A percentile compares a stretch with the other conserved stretches of the same genome.
These are phyloP conservation scores for Glossosoma conforme DNA, from an alignment of 1,140 invertebrate species.

Conservation along the genomic window DNA sequence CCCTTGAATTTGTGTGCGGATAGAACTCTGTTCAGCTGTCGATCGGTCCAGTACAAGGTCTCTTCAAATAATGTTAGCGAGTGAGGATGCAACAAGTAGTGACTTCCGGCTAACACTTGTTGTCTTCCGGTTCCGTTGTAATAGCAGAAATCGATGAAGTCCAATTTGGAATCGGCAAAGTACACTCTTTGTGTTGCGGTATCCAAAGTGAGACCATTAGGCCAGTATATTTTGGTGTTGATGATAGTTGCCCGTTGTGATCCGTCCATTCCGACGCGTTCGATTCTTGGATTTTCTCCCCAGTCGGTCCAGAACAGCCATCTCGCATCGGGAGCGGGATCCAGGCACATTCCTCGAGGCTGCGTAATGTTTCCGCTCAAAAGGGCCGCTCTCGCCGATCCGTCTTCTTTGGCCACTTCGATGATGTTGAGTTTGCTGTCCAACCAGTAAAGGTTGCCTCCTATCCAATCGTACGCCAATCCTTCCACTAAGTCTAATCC, in stretches of 20 bases:
- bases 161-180: constrained; percentile 95
- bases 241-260: constrained; percentile 81
- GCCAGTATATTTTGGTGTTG: constrained; percentile 97
- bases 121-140: constrained; percentile 90
- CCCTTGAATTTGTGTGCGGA: constrained; percentile 90
- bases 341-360: constrained; percentile 88
- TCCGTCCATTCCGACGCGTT: constrained; percentile 94
- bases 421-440: constrained; percentile 92
- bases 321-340: constrained; percentile 78
- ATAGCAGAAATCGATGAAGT: constrained; percentile 97
- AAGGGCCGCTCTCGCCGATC: constrained; percentile 75
- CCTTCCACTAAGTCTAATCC: constrained; percentile 92
- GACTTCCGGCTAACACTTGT: constrained; percentile 80
- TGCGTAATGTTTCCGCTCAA: constrained; percentile 92
- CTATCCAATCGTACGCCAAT: constrained; percentile 95
- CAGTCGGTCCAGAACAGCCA: constrained; percentile 98
- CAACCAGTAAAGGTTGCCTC: constrained; percentile 91
- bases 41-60: constrained; percentile 94
- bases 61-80: constrained; percentile 91
- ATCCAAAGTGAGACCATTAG: constrained; percentile 93
- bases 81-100: constrained; percentile 93
- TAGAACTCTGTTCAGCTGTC: constrained; percentile 82
- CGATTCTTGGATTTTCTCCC: constrained; percentile 95
- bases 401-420: constrained; percentile 85
- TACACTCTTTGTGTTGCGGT: constrained; percentile 91